Base-by-base conservation (phyloP, 2,888 invertebrate genomes). In the Morpho deidamia region DNA sequence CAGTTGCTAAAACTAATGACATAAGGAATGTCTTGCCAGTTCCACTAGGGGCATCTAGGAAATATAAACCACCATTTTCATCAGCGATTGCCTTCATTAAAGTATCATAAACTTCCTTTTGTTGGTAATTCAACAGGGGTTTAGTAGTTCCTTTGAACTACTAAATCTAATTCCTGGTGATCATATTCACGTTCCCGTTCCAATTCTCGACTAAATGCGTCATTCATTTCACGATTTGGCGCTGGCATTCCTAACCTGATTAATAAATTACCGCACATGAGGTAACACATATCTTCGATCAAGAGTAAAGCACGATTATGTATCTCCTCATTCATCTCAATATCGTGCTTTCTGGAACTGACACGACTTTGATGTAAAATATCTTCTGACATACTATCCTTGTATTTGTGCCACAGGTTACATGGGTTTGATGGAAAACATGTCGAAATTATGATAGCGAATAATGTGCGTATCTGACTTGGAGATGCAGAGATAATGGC, bases 201-300 rank as follows among this genome's bases (percentile, higher is more conserved):
- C n/a, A n/a, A n/a, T n/a, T n/a, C 69, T 64, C 56, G 41, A 64
- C 63, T 63, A 60, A 67, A 62, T 63, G 62, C 62, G 60, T 63
- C 63, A 60, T 62, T 63, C 57, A 64, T 61, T 62, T 11, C 58
- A 42, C 65, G 60, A 66, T 66, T 33, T 53, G 64, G 38, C 10
- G n/a, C 8, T 55, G 52, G 60, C 65, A 66, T 57, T 51, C 64
- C 61, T 62, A 64, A 51, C 60, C 58, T 61, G 43, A 61, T 11
- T 59, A 63, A 62, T 43, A 64, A 61, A 63, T 12, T 65, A 34
- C 63, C 64, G 62, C 65, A 67, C 68, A n/a, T n/a, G n/a, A n/a
- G n/a, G n/a, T n/a, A n/a, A n/a, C n/a, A n/a, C n/a, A 70, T 68
- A 51, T 73, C 70, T 67, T 72, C 68, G 61, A 72, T 74, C 62